Conservation (phyloP, 2,113 vertebrate species). For the Cheirogaleus medius region DNA sequence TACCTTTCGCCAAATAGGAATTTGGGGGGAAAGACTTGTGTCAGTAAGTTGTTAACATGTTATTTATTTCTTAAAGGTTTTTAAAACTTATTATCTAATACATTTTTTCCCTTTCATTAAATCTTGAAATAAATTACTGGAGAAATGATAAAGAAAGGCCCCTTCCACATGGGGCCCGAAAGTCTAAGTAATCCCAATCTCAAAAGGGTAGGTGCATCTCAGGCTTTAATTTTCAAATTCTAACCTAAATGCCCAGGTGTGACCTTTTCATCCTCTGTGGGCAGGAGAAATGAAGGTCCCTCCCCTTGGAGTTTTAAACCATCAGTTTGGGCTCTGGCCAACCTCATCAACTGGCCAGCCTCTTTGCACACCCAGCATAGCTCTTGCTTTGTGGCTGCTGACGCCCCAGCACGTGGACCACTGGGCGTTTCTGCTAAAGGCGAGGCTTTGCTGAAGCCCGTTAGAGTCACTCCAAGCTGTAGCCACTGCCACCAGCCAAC, state of each 20-base stretch:
- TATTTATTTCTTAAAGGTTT: neutral
- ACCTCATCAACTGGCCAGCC: neutral
- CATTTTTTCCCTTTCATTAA: neutral
- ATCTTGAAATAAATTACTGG: neutral
- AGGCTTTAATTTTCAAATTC: neutral
- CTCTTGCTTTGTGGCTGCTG: neutral
- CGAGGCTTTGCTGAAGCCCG: accelerated
- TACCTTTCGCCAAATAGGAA: neutral
- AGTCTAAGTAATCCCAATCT: neutral
- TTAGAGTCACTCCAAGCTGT: accelerated
- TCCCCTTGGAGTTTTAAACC: accelerated
- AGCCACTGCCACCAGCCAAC: no score
- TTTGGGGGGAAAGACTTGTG: neutral
- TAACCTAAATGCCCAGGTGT: neutral
- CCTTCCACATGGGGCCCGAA: neutral
- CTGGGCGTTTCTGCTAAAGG: neutral
- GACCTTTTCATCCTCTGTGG: neutral
- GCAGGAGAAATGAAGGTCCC: neutral
- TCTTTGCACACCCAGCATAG: neutral
- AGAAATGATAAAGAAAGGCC: neutral
- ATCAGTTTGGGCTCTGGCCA: no score
- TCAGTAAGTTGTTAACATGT: neutral
- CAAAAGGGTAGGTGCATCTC: neutral
- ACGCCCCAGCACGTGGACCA: accelerated
- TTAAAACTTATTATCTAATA: neutral